Base-by-base conservation (phyloP, 2,113 vertebrate species). In the Vanacampus margaritifer region DNA sequence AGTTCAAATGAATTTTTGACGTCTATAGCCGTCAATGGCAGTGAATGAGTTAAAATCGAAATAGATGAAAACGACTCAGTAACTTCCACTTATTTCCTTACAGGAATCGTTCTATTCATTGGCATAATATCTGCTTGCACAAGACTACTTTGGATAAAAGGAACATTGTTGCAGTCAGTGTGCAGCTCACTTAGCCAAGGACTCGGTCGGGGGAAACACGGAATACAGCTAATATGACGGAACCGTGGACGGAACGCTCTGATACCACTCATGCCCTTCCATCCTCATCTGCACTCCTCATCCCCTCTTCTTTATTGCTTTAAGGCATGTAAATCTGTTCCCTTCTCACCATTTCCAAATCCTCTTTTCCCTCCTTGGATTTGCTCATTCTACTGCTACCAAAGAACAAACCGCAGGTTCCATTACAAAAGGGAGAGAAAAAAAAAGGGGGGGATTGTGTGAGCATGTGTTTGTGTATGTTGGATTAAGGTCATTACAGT, bases 401-500 rank as follows among this genome's bases (percentile, higher is more conserved):
- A 50, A 69, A 84, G 58, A 66, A 64, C 59, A 23, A 63, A 79
- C 64, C 46, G 66, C 75, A 73, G 21, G 12, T 53, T 76, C 71
- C 71, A 72, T 74, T 84, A 84, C 76, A 84, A 79, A 79, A 81
- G 65, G 66, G 64, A 81, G 74, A 79, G 23, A 72, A 8, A 41
- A 23, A 19, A 48, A 43, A 13, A 70, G 73, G 65, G 51, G 59
- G 66, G 64, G 68, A 72, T 53, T 75, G 68, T 74, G 77, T 61
- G 64, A 41, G 64, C 57, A 36, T 19, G 13, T 68, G 62, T 69
- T n/a, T 57, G 69, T 63, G 67, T 58, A 28, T 16, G 67, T 65
- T 77, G 74, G 80, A 88, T 85, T 89, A 79, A 81, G 86, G 82
- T 81, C 80, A 84, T 82, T 84, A 66, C 64, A 71, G 76, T 60